phyloP scores from a whole-genome alignment of 2,113 vertebrate genomes.

The Vulpes lagopus region DNA sequence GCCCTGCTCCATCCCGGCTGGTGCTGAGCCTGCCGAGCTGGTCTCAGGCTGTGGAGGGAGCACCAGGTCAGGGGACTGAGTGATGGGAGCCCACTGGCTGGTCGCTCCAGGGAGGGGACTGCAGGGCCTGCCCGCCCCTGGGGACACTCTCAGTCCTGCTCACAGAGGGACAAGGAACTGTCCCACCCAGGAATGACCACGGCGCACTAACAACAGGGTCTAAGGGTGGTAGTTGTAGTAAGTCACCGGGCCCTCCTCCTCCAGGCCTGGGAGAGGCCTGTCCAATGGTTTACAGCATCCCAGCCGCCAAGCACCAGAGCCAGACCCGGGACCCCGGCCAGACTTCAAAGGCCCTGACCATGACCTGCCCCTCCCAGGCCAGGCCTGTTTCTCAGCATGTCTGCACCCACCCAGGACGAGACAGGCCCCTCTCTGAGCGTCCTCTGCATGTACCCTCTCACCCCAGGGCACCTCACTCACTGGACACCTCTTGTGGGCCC shows the following conservation, averaged over 20 bases:
- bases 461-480: not conserved
- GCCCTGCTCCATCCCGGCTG: no score
- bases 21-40: no score
- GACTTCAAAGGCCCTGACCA: not conserved
- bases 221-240: not conserved
- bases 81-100: no score
- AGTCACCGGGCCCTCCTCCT: rapidly evolving
- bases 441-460: not conserved
- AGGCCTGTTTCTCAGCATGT: not conserved
- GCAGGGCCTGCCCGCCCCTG: not conserved
- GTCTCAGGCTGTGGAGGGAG: not conserved
- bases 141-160: not conserved
- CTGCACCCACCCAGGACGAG: not conserved
- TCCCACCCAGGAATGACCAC: not conserved
- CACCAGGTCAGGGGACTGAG: not conserved
- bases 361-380: not conserved
- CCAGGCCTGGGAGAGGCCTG: not conserved
- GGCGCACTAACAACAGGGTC: rapidly evolving
- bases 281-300: not conserved
- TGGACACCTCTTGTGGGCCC: not conserved
- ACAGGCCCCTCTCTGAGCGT: not conserved
- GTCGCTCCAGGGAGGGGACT: not conserved
- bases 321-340: not conserved
- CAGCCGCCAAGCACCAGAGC: not conserved
- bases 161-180: not conserved